These are phyloP conservation scores for Falco rusticolus DNA, from an alignment of 2,797 vertebrate species.

Conservation along the genomic window DNA sequence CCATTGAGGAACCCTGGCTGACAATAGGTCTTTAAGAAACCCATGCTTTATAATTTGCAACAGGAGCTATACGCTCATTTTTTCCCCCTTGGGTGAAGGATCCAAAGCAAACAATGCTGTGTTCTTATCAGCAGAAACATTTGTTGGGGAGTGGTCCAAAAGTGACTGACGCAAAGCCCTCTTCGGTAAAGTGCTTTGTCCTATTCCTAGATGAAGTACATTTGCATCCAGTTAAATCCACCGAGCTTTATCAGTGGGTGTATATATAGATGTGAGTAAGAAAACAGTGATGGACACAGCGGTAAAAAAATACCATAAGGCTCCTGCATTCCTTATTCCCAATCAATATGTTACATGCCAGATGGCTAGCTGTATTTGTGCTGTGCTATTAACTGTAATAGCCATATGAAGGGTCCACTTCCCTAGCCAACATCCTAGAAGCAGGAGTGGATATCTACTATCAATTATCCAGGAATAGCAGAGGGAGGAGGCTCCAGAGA, in stretches of 20 bases:
- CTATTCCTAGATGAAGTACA: not conserved
- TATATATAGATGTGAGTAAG: not conserved
- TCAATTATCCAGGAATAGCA: not conserved
- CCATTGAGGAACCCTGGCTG: not conserved
- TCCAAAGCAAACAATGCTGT: not conserved
- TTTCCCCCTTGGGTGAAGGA: not conserved
- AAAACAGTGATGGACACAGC: not conserved
- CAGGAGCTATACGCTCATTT: not conserved
- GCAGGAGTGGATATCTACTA: not conserved
- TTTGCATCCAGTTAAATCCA: not conserved
- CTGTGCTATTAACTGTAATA: not conserved
- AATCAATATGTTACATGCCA: accelerated
- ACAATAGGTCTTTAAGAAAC: not conserved
- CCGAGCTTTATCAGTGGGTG: not conserved
- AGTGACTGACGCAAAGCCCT: not conserved
- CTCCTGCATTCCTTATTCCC: not conserved
- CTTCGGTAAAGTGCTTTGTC: not conserved
- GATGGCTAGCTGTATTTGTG: not conserved
- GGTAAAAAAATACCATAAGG: not conserved
- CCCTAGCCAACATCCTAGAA: not conserved
- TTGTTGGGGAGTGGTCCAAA: not conserved
- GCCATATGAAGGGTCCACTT: not conserved
- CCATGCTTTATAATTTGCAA: not conserved
- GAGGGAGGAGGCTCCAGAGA: not conserved
- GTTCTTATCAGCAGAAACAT: slow-evolving; percentile 13